Evolutionary conservation across 2,113 vertebrate genomes (phyloP).

Genomic region (Thoracochromis brauschi): DNA sequence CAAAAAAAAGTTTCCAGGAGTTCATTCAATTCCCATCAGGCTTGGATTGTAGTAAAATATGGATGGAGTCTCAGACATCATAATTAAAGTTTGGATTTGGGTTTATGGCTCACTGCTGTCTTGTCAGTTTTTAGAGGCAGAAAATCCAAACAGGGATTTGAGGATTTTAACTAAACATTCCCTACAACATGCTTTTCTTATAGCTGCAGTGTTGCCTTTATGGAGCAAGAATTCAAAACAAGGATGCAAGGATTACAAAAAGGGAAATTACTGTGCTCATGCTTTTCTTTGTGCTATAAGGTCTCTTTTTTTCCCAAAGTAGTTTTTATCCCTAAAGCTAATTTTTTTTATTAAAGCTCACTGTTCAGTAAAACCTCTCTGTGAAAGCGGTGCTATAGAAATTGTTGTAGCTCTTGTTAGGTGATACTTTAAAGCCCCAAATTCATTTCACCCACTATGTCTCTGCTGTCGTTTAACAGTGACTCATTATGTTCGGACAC

Average conservation of each 20-base stretch:
- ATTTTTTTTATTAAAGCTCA: background rate
- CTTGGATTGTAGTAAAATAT: background rate
- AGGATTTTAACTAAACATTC: background rate
- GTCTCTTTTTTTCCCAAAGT: background rate
- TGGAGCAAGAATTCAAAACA: background rate
- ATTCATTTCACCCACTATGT: background rate
- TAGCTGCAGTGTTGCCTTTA: background rate
- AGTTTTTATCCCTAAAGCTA: background rate
- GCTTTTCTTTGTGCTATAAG: background rate
- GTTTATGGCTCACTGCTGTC: background rate
- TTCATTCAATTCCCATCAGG: background rate
- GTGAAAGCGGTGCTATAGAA: background rate
- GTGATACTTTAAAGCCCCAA: background rate
- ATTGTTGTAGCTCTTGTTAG: background rate
- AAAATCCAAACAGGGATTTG: conserved; percentile 2
- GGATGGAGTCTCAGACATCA: background rate
- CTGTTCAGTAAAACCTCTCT: background rate
- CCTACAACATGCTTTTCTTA: background rate
- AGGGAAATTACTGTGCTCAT: background rate
- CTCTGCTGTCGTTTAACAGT: background rate
- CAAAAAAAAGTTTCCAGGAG: background rate
- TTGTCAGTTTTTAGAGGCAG: background rate
- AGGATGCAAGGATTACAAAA: background rate
- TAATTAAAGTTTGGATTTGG: conserved; percentile 11
- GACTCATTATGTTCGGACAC: background rate